A percentile compares a stretch with the other conserved stretches of the same genome.
Conservation (phyloP, 2,797 vertebrate genomes). For the Graptemys geographica region DNA sequence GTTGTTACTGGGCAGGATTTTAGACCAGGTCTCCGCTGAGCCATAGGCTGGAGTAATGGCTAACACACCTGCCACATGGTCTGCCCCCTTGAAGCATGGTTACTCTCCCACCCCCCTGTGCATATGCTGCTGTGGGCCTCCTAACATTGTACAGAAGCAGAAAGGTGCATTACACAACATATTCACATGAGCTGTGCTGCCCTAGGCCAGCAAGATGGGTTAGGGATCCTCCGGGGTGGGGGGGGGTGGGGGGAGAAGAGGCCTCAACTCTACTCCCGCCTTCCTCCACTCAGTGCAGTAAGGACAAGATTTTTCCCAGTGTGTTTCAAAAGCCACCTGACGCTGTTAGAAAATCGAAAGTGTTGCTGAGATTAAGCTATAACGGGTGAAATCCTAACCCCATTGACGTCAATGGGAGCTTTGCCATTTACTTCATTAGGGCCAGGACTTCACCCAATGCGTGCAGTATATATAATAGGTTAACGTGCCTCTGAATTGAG, state of each 20-base stretch:
- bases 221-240: background rate
- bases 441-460: background rate
- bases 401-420: background rate
- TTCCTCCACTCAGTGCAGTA: rapidly evolving
- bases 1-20: background rate
- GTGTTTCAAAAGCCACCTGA: background rate
- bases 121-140: background rate
- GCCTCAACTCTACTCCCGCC: background rate
- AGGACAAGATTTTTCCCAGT: background rate
- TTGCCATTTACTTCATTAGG: background rate
- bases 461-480: rapidly evolving
- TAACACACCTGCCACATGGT: background rate
- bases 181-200: background rate
- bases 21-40: background rate
- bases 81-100: background rate
- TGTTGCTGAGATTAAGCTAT: rapidly evolving
- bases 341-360: rapidly evolving
- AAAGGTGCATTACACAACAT: background rate
- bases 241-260: no score
- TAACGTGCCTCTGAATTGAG: background rate
- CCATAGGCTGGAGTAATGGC: background rate
- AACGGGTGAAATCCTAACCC: background rate
- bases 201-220: no score
- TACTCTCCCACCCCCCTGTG: background rate
- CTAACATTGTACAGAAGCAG: background rate